These are phyloP conservation scores for Corythaixoides concolor DNA, from an alignment of 2,113 vertebrate genomes.

Conservation along the genomic window DNA sequence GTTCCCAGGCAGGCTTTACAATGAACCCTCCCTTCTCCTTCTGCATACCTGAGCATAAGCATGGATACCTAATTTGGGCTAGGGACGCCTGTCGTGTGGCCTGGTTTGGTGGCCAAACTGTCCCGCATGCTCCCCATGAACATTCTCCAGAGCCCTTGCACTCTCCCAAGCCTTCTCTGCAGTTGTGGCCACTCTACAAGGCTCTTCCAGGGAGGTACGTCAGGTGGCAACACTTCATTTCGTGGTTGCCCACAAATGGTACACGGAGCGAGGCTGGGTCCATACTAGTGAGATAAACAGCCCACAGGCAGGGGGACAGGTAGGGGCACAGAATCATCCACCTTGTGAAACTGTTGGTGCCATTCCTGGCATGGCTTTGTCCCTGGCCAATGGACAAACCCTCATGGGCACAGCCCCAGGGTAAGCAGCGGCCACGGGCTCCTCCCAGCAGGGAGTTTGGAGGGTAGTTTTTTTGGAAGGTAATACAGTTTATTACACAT, in stretches of 20 bases:
- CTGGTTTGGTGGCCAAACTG: neutral
- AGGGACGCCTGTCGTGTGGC: neutral
- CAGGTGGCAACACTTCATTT: neutral
- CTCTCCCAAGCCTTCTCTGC: neutral
- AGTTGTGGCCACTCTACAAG: neutral
- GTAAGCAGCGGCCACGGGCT: fast-evolving
- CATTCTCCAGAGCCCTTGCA: neutral
- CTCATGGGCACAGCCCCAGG: fast-evolving
- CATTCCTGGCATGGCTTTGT: neutral
- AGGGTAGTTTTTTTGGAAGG: neutral
- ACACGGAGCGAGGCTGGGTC: fast-evolving
- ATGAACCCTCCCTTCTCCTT: neutral
- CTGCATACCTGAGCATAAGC: neutral
- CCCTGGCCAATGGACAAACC: neutral
- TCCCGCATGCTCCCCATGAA: neutral
- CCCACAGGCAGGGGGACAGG: neutral
- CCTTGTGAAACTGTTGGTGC: neutral
- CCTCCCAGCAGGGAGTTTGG: neutral
- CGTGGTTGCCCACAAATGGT: neutral
- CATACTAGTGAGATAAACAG: neutral
- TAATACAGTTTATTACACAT: neutral
- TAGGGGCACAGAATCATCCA: neutral
- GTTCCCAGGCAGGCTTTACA: neutral
- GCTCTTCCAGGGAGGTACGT: neutral
- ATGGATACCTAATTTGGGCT: neutral